These are phyloP conservation scores for Chaitophorus viminalis DNA, from an alignment of 2,888 invertebrate species.

Conservation along the genomic window DNA sequence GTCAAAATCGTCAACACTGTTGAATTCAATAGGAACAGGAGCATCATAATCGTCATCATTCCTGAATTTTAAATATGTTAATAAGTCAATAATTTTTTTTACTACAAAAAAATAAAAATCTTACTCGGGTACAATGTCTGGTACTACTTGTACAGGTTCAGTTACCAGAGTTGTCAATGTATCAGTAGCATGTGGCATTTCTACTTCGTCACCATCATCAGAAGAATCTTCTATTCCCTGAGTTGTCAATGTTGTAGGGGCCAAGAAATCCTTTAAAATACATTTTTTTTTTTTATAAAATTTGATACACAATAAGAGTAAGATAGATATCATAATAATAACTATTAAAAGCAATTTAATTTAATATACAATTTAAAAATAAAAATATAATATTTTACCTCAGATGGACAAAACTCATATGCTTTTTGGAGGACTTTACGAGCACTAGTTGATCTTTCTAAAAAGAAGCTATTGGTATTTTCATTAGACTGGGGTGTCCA, in stretches of 20 bases:
- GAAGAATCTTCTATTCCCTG: conserved; percentile 51
- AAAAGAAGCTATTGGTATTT: conserved; percentile 91
- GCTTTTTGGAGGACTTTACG: conserved; percentile 86
- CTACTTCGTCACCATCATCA: conserved; percentile 53
- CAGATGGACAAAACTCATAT: conserved; percentile 78
- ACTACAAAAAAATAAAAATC: background rate
- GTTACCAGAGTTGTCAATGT: conserved; percentile 37
- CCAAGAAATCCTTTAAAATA: conserved; percentile 21
- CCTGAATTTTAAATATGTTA: conserved; percentile 10
- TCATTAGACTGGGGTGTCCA: conserved; percentile 94
- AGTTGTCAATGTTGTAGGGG: conserved; percentile 13
- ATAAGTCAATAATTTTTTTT: background rate
- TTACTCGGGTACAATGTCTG: conserved; percentile 53
- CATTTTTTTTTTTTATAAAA: background rate
- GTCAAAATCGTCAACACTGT: conserved; percentile 37
- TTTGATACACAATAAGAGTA: no score
- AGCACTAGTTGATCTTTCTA: conserved; percentile 94
- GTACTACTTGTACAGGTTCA: conserved; percentile 59
- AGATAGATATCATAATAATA: no score
- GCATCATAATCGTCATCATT: conserved; percentile 52
- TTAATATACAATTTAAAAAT: background rate
- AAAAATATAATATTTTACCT: conserved; percentile 67
- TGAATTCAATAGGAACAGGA: conserved; percentile 36
- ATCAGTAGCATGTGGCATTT: conserved; percentile 36
- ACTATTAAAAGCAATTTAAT: no score